Evolutionary conservation across 2,797 vertebrate genomes (phyloP), one percentile per base, ranked within the genome.

Genomic region (Notolepis coatsorum): DNA sequence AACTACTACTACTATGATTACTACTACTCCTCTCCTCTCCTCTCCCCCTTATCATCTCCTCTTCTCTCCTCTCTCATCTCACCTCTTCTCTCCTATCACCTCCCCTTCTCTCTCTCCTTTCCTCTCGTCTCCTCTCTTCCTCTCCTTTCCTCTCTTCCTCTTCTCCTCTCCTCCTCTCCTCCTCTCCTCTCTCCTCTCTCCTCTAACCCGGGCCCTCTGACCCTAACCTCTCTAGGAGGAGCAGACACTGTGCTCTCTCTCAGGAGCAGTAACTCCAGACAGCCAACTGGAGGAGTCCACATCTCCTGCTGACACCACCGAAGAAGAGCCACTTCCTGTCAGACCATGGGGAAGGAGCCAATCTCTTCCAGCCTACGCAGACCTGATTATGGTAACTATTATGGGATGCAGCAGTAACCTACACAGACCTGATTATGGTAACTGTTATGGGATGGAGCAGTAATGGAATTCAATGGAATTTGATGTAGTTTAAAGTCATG

Each of bases 381-480:
- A 91, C 56, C 75, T 89, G 0, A 89, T 90, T 8, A 85, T 91
- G 88, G 90, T 91, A 82, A 64, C 50, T 48, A 37, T 7, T n/a
- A n/a, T n/a, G n/a, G n/a, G n/a, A n/a, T n/a, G n/a, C n/a, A n/a
- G n/a, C n/a, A n/a, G n/a, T n/a, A 0, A 88, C 86, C 1, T 91
- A 91, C 3, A 88, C 88, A 12, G 87, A 91, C 56, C 75, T 89
- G 0, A 89, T 90, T 8, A 85, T 91, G 88, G 90, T 91, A 82
- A 64, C 50, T 48, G 15, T 7, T n/a, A n/a, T n/a, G n/a, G n/a
- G n/a, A n/a, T n/a, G n/a, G n/a, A n/a, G n/a, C n/a, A n/a, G n/a
- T 33, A 10, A 7, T 10, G 3, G 3, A 7, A 3, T 31, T 4
- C 7, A 31, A 31, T 7, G 2, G 2, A 7, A 10, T 31, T 31